Base-by-base conservation (phyloP, 2,797 vertebrate genomes). In the Sebastes cheni region DNA sequence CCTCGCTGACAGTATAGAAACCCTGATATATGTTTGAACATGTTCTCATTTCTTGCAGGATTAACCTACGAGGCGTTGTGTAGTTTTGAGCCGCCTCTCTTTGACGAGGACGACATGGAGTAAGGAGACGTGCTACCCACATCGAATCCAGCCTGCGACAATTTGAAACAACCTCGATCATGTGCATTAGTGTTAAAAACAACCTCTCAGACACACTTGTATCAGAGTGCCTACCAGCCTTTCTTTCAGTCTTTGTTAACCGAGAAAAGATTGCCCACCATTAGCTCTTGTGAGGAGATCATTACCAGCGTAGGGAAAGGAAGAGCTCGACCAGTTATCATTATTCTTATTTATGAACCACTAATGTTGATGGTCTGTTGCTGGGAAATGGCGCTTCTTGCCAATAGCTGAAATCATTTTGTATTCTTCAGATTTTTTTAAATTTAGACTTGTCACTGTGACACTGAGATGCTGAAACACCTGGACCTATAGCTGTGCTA, bases 81-180 rank as follows among this genome's bases (percentile, higher is more conserved):
- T 83, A 97, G 96, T 92, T 99, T 99, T 83, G 97, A 97, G 92
- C 96, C 97, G 0, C 96, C 96, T 0, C 92, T 96, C 16, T 97
- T 97, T 50, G 97, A 98, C 77, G 96, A 96, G 77, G 98, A 99
- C 83, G 97, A 98, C 90, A 99, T 99, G 96, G 98, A 99, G 87
- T 98, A 96, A 91, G 95, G 95, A 97, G 70, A 86, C 2, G 9
- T 32, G 66, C 18, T 6, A 13, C 56, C 55, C 55, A 29, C 78
- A 27, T 60, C 29, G 16, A 72, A 66, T 55, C 66, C 76, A 55
- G 67, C 82, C 59, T 76, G 81, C 42, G 30, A 78, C 77, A 77
- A 72, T 72, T 74, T 74, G 42, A 54, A 75, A 69, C 65, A 25
- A 81, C 52, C 56, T 30, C 4, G 1, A 85, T 75, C 77, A 79